Evolutionary conservation across 2,888 invertebrate genomes (phyloP).

Genomic region (Drosophila neonasuta): DNA sequence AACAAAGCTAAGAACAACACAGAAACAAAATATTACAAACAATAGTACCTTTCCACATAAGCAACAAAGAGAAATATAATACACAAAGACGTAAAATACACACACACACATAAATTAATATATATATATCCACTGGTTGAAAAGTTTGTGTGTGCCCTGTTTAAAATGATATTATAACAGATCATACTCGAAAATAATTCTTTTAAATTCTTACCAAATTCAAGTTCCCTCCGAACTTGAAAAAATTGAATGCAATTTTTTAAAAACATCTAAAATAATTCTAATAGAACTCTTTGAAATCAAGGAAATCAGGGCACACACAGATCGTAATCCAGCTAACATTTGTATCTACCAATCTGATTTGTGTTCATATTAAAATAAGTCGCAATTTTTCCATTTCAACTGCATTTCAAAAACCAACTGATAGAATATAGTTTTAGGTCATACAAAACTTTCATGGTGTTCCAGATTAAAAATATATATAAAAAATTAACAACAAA

Average conservation of each 20-base stretch:
- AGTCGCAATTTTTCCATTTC: slow-evolving; percentile 31
- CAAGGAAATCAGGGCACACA: background rate
- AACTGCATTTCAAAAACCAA: slow-evolving; percentile 39
- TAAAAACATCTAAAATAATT: no score
- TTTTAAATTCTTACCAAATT: background rate
- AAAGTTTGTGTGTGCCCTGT: slow-evolving; percentile 9
- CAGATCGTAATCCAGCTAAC: background rate
- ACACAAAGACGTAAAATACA: slow-evolving; percentile 14
- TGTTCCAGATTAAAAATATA: slow-evolving; percentile 29
- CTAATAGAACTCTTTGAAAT: background rate
- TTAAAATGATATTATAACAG: background rate
- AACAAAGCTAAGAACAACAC: slow-evolving; percentile 41
- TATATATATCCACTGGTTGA: slow-evolving; percentile 15
- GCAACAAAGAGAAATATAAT: slow-evolving; percentile 35
- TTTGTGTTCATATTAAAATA: slow-evolving; percentile 62
- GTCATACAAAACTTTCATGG: slow-evolving; percentile 24
- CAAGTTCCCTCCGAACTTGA: background rate
- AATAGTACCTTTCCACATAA: slow-evolving; percentile 72
- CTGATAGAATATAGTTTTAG: slow-evolving; percentile 29
- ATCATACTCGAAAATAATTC: background rate
- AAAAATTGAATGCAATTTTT: background rate
- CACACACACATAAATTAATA: slow-evolving; percentile 7
- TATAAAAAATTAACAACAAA: slow-evolving; percentile 17
- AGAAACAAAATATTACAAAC: slow-evolving; percentile 54
- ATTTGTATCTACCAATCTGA: slow-evolving; percentile 33